phyloP scores from a whole-genome alignment of 2,888 invertebrate genomes.

The Dioctria linearis region DNA sequence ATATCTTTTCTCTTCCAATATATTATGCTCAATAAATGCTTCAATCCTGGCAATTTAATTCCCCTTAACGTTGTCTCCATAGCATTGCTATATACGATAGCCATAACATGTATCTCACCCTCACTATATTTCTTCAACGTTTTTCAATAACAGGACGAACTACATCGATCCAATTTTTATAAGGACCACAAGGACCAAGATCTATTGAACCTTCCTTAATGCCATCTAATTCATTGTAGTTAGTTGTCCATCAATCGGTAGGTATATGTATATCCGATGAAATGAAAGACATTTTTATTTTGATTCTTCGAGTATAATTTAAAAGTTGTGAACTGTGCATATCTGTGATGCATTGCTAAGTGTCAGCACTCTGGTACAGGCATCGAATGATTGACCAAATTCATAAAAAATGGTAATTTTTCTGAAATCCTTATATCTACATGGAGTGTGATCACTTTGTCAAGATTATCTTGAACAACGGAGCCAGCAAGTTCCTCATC shows the following conservation, averaged over 20 bases:
- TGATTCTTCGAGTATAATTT: constrained; percentile 81
- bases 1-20: constrained; percentile 85
- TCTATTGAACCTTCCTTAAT: constrained; percentile 96
- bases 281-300: constrained; percentile 91
- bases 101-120: constrained; percentile 99
- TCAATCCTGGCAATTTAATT: constrained; percentile 83
- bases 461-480: constrained; percentile 84
- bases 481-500: constrained; percentile 86
- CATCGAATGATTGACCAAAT: constrained; percentile 90
- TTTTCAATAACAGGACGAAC: constrained; percentile 93
- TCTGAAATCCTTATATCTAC: neutral
- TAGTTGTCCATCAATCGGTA: constrained; percentile 91
- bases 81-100: constrained; percentile 83
- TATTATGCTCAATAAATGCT: constrained; percentile 87
- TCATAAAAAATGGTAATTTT: constrained; percentile 70
- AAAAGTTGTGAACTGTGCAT: constrained; percentile 95
- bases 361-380: constrained; percentile 90
- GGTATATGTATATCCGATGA: constrained; percentile 86
- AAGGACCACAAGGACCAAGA: constrained; percentile 84
- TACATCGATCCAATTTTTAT: constrained; percentile 91
- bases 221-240: constrained; percentile 98
- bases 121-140: constrained; percentile 92
- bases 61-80: constrained; percentile 83
- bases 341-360: constrained; percentile 93
- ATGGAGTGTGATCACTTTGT: constrained; percentile 79